Base-by-base conservation (phyloP, 2,113 vertebrate species). In the Pterocles orientalis region DNA sequence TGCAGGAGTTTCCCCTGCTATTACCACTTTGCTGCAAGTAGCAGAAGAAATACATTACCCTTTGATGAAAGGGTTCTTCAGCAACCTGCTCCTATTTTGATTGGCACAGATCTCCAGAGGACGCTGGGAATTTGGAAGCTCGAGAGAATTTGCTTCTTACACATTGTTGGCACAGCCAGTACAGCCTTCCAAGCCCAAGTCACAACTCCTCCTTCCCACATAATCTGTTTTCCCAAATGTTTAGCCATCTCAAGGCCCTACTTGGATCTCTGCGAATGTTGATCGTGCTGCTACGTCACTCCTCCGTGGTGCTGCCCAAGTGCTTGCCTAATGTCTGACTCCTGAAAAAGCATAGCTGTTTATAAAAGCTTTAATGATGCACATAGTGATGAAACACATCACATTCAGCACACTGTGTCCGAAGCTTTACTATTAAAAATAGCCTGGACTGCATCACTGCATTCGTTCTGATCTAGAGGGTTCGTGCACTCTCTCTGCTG, bases 151-250 rank as follows among this genome's bases (percentile, higher is more conserved):
- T 94, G 31, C 72, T 93, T 71, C 80, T 92, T 93, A 23, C 29
- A 17, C 20, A 14, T 8, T 43, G 45, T 85, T 97, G 95, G 95
- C 94, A 94, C n/a, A 85, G 71, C 19, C 58, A 76, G 8, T 7
- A 5, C 66, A 89, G 75, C 77, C 43, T 85, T 95, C 93, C 88
- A 91, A 93, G 77, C 29, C 60, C 76, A 9, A 9, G 4, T 93
- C 92, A 90, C 47, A 93, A 62, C 57, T 39, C 65, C 8, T 97
- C 93, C 94, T 96, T 93, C 72, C 97, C 97, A 97, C 83, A n/a
- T 97, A 96, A 97, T 86, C 79, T 97, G 96, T 96, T 98, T 98
- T 98, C 98, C 97, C 97, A 98, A 98, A 97, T 89, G 82, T 96
- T 90, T 50, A 36, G 58, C 86, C 3, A 66, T 96, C 89, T 84